A percentile compares a stretch with the other conserved stretches of the same genome.
Evolutionary conservation across 2,888 invertebrate species (phyloP).

Genomic region (Eugnorisma glareosa): DNA sequence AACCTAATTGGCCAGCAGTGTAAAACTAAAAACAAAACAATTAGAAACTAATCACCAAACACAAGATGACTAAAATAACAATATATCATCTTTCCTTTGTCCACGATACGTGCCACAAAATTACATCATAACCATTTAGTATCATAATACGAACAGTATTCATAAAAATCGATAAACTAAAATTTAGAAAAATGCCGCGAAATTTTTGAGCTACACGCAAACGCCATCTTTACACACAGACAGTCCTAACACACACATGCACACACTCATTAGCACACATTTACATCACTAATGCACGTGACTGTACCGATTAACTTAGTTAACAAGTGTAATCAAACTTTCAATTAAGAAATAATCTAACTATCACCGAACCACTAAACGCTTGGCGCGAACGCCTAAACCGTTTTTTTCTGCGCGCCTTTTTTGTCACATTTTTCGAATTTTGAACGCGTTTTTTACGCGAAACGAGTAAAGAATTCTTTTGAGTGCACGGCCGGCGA

Average conservation of each 20-base stretch:
- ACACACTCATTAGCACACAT: constrained; percentile 88
- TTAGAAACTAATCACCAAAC: neutral
- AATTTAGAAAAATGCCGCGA: constrained; percentile 70
- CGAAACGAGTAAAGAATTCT: constrained; percentile 85
- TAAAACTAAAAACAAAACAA: neutral
- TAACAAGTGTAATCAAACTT: constrained; percentile 78
- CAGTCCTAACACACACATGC: constrained; percentile 81
- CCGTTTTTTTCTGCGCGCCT: constrained; percentile 66
- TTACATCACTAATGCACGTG: constrained; percentile 88
- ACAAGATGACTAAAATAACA: constrained; percentile 11
- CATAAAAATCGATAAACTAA: constrained; percentile 44
- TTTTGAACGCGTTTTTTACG: constrained; percentile 79
- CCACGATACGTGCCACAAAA: constrained; percentile 22
- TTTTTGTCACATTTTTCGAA: constrained; percentile 73
- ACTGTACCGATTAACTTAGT: constrained; percentile 71
- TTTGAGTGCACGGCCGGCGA: constrained; percentile 78
- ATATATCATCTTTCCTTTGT: constrained; percentile 45
- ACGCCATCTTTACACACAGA: constrained; percentile 78
- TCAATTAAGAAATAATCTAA: constrained; percentile 75
- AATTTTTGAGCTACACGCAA: constrained; percentile 75
- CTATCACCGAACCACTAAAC: constrained; percentile 70
- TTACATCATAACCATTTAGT: constrained; percentile 35
- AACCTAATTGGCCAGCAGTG: neutral
- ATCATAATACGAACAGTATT: constrained; percentile 35
- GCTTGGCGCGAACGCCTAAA: constrained; percentile 76